These are phyloP conservation scores for Onchidella celtica DNA, from an alignment of 2,888 invertebrate genomes.

Conservation along the genomic window DNA sequence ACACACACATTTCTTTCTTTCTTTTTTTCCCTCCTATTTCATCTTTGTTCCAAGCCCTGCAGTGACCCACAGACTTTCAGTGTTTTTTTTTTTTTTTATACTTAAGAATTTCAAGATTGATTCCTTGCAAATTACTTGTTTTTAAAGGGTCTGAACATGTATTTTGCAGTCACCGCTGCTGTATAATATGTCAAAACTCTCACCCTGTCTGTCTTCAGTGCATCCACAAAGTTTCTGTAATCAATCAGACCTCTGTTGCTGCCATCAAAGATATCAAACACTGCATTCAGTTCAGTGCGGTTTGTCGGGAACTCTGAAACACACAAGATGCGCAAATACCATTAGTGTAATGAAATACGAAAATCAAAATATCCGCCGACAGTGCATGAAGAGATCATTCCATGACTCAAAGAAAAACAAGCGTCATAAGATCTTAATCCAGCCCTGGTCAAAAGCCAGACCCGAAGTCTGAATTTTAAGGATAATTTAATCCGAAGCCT, in stretches of 20 bases:
- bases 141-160: no score
- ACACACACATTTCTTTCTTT: no score
- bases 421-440: background rate
- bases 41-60: no score
- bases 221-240: conserved; percentile 79
- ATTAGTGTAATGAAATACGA: background rate
- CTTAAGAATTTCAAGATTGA: no score
- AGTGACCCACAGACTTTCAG: no score
- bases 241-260: conserved; percentile 74
- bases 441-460: background rate
- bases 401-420: background rate
- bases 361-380: background rate
- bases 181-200: no score
- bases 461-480: no score
- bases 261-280: conserved; percentile 79
- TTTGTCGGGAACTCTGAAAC: conserved; percentile 78
- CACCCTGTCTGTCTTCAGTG: conserved; percentile 78
- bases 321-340: background rate
- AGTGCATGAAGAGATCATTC: background rate
- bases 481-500: no score
- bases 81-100: no score
- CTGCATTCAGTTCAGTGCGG: conserved; percentile 78
- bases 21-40: no score
- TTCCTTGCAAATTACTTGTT: no score
- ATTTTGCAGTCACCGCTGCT: no score